Evolutionary conservation across 2,888 invertebrate genomes (phyloP).

Genomic region (Pammene fasciana): DNA sequence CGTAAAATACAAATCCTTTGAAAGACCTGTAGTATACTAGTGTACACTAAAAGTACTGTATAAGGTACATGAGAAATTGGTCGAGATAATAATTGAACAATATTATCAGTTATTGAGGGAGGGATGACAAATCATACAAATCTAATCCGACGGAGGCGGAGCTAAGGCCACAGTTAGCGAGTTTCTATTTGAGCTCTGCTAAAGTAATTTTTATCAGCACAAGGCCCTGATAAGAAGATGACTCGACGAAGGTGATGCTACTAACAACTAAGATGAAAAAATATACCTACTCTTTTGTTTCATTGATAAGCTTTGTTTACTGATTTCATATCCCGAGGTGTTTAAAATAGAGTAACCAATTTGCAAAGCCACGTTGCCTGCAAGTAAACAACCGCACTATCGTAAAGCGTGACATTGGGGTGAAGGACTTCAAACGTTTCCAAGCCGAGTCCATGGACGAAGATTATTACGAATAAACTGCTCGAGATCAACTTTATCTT

Average conservation of each 20-base stretch:
- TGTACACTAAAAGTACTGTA: too few species aligned
- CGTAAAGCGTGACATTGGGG: conserved; percentile 34
- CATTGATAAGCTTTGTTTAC: conserved; percentile 29
- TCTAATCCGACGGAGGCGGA: too few species aligned
- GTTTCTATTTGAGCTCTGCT: too few species aligned
- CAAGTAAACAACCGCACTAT: conserved; percentile 31
- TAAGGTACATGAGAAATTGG: too few species aligned
- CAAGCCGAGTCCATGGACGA: conserved; percentile 31
- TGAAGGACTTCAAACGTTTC: conserved; percentile 34
- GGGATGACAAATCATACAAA: too few species aligned
- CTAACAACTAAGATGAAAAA: conserved; percentile 42
- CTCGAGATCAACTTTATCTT: conserved; percentile 26
- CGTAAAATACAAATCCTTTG: too few species aligned
- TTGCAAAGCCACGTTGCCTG: conserved; percentile 19
- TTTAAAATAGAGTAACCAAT: conserved; percentile 26
- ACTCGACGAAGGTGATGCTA: conserved; percentile 68
- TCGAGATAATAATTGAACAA: too few species aligned
- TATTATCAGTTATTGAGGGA: too few species aligned
- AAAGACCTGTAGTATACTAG: too few species aligned
- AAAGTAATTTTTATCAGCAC: conserved; percentile 54
- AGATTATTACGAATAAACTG: conserved; percentile 25
- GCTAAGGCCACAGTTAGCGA: too few species aligned
- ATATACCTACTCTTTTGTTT: conserved; percentile 22
- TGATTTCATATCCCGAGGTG: conserved; percentile 2
- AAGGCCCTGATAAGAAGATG: conserved; percentile 72